Base-by-base conservation (phyloP, 2,113 vertebrate genomes). In the Macquaria australasica region DNA sequence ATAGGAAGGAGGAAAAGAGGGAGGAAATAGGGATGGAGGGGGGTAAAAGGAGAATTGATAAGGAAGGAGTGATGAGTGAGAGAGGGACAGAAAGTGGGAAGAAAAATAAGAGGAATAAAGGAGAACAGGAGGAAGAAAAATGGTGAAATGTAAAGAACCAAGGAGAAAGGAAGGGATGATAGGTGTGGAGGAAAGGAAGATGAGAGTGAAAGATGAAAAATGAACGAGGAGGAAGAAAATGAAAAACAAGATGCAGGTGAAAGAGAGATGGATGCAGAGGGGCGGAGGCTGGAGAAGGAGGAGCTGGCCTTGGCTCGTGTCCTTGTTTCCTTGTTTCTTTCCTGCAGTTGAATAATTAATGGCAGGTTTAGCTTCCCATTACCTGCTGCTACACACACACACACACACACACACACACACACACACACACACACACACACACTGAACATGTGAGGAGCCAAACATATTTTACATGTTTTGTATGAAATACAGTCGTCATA, bases 271-370 rank as follows among this genome's bases (percentile, higher is more conserved):
- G 39, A 73, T 0, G 45, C 20, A 41, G 14, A 68, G 34, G 8
- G 39, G 68, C 4, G 21, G 7, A 50, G 63, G n/a, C 25, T 34
- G 51, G 34, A 39, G 55, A 12, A 59, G 39, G 53, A 70, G 82
- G 88, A 75, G 73, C 1, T 14, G 79, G 75, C 86, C 76, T 87
- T 64, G 72, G 77, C 56, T 81, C 1, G 1, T 48, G 85, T 85
- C 82, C 82, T 89, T 74, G 84, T 67, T 84, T 86, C 66, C 43
- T 78, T 39, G 8, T 73, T 83, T 77, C 31, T 73, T 21, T 82
- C n/a, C 68, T 78, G 68, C 9, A 4, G 59, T 50, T 88, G 82
- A 88, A 91, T 90, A 85, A 90, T 84, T 88, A 85, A 88, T 77
- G 66, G 16, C 9, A 45, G 71, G 18, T 73, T 82, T 70, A 83